Evolutionary conservation across 2,797 vertebrate species (phyloP).

Genomic region (Psittacula derbiana): DNA sequence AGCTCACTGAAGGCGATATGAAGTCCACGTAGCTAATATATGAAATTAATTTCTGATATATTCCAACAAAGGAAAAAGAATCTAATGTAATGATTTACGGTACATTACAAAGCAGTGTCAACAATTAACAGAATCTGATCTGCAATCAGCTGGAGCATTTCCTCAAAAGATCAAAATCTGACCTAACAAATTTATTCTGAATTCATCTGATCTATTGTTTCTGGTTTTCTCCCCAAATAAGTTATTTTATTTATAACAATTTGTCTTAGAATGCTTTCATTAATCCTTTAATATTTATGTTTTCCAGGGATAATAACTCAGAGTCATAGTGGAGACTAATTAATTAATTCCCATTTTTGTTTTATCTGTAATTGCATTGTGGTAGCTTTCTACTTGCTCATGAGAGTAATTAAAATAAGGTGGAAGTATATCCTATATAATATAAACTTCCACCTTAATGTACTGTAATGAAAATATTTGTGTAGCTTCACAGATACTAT

Average conservation of each 20-base stretch:
- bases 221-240: background rate
- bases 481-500: background rate
- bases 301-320: slow-evolving; percentile 32
- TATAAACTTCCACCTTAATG: background rate
- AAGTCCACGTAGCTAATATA: background rate
- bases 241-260: slow-evolving; percentile 8
- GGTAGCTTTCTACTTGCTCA: background rate
- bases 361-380: slow-evolving; percentile 37
- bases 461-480: background rate
- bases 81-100: background rate
- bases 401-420: slow-evolving; percentile 21
- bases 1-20: background rate
- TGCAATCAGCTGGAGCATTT: background rate
- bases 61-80: background rate
- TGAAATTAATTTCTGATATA: background rate
- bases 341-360: slow-evolving; percentile 24
- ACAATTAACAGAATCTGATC: background rate
- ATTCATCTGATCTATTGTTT: background rate
- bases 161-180: background rate
- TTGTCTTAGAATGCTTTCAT: slow-evolving; percentile 13
- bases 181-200: background rate
- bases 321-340: slow-evolving; percentile 17
- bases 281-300: slow-evolving; percentile 48
- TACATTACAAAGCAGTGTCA: background rate
- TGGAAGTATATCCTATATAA: background rate